A percentile compares a stretch with the other conserved stretches of the same genome.
Conservation (phyloP, 2,888 invertebrate genomes). For the Machimus rusticus region DNA sequence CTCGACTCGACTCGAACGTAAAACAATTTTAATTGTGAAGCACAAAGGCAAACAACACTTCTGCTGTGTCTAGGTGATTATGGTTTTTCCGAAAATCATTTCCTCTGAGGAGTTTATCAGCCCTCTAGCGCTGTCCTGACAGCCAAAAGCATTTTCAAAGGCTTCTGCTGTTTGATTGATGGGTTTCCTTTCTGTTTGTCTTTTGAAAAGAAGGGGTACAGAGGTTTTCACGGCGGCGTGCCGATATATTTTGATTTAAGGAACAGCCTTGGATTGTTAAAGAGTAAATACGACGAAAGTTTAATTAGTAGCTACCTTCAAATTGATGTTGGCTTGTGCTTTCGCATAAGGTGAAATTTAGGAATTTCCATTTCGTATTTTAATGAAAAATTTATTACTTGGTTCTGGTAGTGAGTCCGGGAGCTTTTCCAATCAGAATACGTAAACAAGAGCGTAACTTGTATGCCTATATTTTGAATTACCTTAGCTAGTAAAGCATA, state of each 20-base stretch:
- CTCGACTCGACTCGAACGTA: neutral
- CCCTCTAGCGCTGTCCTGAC: neutral
- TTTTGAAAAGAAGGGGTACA: neutral
- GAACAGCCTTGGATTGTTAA: neutral
- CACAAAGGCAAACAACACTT: neutral
- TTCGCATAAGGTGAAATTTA: neutral
- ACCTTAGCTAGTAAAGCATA: neutral
- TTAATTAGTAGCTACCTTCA: neutral
- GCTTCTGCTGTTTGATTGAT: slow-evolving; percentile 5
- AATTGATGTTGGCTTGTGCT: neutral
- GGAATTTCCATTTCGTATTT: neutral
- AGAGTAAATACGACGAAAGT: neutral
- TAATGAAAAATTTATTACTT: neutral
- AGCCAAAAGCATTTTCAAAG: slow-evolving; percentile 17
- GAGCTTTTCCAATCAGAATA: neutral
- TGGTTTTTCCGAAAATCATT: slow-evolving; percentile 1
- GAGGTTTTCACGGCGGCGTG: neutral
- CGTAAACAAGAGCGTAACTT: neutral
- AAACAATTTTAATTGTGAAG: neutral
- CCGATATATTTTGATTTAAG: neutral
- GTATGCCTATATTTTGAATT: neutral
- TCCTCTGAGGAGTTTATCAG: neutral
- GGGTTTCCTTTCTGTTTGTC: slow-evolving; percentile 13
- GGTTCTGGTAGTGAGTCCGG: neutral
- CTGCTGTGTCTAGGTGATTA: neutral